Evolutionary conservation across 1,140 invertebrate species (phyloP).

Genomic region (Babylonia areolata): DNA sequence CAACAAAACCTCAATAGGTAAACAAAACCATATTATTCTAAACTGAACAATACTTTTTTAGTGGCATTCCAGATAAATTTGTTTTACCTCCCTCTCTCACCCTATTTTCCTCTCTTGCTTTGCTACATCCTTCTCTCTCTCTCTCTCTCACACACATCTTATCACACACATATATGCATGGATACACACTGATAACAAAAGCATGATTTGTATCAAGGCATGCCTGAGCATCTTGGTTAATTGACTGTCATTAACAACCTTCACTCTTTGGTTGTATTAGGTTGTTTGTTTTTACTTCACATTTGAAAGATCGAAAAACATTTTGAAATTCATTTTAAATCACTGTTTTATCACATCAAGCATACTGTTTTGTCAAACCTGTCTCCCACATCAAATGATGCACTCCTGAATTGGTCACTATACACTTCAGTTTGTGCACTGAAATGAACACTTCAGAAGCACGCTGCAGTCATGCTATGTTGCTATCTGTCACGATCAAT

Average conservation of each 20-base stretch:
- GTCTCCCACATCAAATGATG: background rate
- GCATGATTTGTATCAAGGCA: background rate
- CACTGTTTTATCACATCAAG: background rate
- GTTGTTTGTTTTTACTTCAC: too few relatives aligned
- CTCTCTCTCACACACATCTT: background rate
- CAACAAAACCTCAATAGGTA: too few relatives aligned
- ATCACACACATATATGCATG: background rate
- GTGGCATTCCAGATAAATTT: background rate
- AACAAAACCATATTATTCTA: too few relatives aligned
- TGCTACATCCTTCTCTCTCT: background rate
- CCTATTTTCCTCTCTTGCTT: background rate
- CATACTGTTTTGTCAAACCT: background rate
- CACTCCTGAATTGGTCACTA: background rate
- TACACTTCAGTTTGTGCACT: background rate
- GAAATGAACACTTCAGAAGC: background rate
- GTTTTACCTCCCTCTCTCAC: background rate
- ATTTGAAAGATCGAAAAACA: too few relatives aligned
- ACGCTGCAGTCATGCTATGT: background rate
- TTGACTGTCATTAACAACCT: too few relatives aligned
- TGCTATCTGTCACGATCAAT: conserved; percentile 57
- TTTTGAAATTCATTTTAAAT: background rate
- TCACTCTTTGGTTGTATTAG: too few relatives aligned
- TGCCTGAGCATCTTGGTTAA: background rate
- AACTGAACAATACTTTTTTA: too few relatives aligned
- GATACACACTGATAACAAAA: background rate